Evolutionary conservation across 2,113 vertebrate genomes (phyloP), one percentile per base, ranked within the genome.

Genomic region (Misgurnus anguillicaudatus): DNA sequence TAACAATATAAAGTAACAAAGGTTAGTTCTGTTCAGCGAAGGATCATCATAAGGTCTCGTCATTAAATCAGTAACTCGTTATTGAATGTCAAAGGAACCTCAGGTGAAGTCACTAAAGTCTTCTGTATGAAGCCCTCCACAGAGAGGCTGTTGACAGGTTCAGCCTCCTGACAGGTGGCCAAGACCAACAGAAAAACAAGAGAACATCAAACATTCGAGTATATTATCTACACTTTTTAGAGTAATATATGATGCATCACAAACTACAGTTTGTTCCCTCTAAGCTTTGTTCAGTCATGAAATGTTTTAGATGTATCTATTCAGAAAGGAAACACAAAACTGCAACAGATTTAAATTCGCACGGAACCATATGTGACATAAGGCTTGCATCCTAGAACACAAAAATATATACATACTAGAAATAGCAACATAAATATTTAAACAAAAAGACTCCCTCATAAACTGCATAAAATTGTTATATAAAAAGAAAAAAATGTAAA

Each of bases 61-160:
- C 19, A 45, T 45, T 4, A 51, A 67, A 68, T 51, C 13, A 48
- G 21, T 31, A 68, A 51, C 21, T 9, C 2, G 7, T 39, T 31
- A 71, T 11, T 38, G n/a, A 5, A 19, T 53, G 68, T 55, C 88
- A 84, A 90, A 75, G 89, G 88, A 94, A 99, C 96, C 96, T 99
- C 97, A 86, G 96, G 96, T 85, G 96, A 99, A 19, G 96, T 94
- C 87, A 94, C 90, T 87, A 98, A 88, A 90, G 94, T 98, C 96
- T 97, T 98, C 95, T 96, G 96, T 80, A 94, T 91, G 92, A 97
- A 96, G 91, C 94, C 94, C 87, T 98, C 98, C 90, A 96, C 93
- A 93, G 93, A 94, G 86, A 93, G 93, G 90, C 92, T 92, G 90
- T 91, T 92, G 89, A 92, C 90, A 68, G 92, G 88, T 85, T 96